Base-by-base conservation (phyloP, 2,888 invertebrate species). In the Acleris holmiana region DNA sequence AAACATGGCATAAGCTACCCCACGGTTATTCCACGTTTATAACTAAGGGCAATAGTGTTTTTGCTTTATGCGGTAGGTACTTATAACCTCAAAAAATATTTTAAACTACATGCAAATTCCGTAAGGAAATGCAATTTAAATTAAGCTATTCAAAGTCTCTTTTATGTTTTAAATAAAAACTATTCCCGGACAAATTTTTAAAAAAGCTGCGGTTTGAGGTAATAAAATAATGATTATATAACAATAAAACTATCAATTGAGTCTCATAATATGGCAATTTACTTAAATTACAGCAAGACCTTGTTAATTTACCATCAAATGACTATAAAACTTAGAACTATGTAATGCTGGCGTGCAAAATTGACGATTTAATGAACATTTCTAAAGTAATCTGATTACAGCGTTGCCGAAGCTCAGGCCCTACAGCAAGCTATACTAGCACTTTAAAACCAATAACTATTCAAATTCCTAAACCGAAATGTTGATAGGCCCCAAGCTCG, bases 371-470 rank as follows among this genome's bases (percentile, higher is more conserved):
- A 63, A 57, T 46, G 25, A 56, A 63, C 40, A 58, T 53, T 57
- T 50, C 44, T 29, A 50, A 50, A 50, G 44, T 19, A 29, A 40
- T 56, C 17, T 50, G 6, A 57, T 55, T 49, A 49, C 35, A 17
- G 41, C 44, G 21, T 41, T n/a, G 29, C 25, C 7, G 21, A 23
- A 44, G 44, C 55, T 8, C 5, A 1, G 7, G 21, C 35, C 59
- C 29, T 17, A 58, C 21, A 54, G 53, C 40, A 29, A 23, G 48
- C 48, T 48, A 54, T 51, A 29, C 44, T 19, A 66, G 71, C 73
- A 72, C 76, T 76, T 81, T 83, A 80, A 83, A 80, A 76, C 74
- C 75, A 76, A 83, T 84, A 84, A 86, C 84, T 83, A 80, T 78
- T 82, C 68, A 79, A 83, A 83, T 82, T 76, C 68, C 72, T 75